Base-by-base conservation (phyloP, 2,113 vertebrate species). In the Fulmarus glacialis region DNA sequence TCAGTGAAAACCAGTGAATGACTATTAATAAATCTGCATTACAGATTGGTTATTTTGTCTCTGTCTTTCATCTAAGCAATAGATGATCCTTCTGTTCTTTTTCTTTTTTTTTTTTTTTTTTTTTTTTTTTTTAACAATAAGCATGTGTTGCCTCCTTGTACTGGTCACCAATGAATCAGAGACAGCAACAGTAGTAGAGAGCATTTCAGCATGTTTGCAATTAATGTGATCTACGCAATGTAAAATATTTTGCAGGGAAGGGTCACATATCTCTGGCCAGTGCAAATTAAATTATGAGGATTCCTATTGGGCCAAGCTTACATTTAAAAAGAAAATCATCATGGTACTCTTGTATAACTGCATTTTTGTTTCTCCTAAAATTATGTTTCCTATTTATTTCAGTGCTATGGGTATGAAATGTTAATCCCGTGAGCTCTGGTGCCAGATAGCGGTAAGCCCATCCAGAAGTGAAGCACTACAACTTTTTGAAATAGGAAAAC, bases 1-100 rank as follows among this genome's bases (percentile, higher is more conserved):
- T 98, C 97, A 93, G 97, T 97, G 97, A 97, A 98, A 98, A 98
- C 93, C 97, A 97, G 98, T 97, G 97, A 98, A 98, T 97, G 98
- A 97, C 97, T 98, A 98, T 98, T 98, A 98, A 98, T 98, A 98
- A 98, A 98, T 98, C 97, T 97, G 87, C 96, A 97, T 98, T 98
- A 98, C 96, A 98, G 98, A 97, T 59, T 87, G 97, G 94, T 97
- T 97, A 97, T 98, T 98, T 98, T 98, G 96, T 97, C 95, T 96
- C 97, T 85, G 89, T 95, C 97, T 98, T 97, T 98, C 94, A 97
- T 97, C 79, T 95, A 89, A 85, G 93, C 89, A 87, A 75, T 94
- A 95, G 93, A 95, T 81, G 79, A 82, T 95, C 71, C 75, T 91
- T 91, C 86, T 78, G 34, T 56, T 84, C 36, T 59, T 62, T 40